Evolutionary conservation across 2,113 vertebrate species (phyloP), one percentile per base, ranked within the genome.

Genomic region (Lepisosteus oculatus): DNA sequence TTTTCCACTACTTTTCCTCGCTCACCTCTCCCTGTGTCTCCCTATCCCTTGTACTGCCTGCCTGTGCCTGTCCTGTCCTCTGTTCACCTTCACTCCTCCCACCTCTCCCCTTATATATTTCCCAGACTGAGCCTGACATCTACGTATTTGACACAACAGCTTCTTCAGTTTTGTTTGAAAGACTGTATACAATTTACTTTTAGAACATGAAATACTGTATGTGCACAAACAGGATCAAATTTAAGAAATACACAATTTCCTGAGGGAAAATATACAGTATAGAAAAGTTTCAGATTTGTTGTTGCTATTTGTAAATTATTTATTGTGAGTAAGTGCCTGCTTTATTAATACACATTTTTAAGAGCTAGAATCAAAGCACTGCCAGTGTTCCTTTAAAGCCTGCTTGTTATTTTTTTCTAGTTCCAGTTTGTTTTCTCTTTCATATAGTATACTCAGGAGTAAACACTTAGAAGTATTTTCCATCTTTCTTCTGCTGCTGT

Each of bases 361-460:
- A 17, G 15, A 66, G 65, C 13, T 41, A 65, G 68, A 66, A 76
- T 81, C 75, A 81, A 83, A 81, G 74, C 41, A 47, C 54, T 75
- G 63, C 69, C 61, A 72, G 12, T 14, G 55, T 71, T 72, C 14
- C 59, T 79, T 81, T 71, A 80, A 80, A 76, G 70, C 57, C 62
- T 47, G 68, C 5, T 72, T 76, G 75, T 83, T 29, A 29, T 51
- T 51, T 80, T 81, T 79, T 68, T 70, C 69, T 51, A 51, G 47
- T 51, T 51, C 29, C 72, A 70, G 66, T 29, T 72, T 72, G 73
- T 65, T 66, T 57, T 84, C 85, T 83, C 82, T 84, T 88, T 85
- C 86, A 82, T 86, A 84, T 85, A 82, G 83, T 85, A 83, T 80
- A 83, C 86, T 89, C 89, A 80, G 83, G 89, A 67, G 73, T 73